Base-by-base conservation (phyloP, 2,888 invertebrate species). In the Acrocyrtus sp. region DNA sequence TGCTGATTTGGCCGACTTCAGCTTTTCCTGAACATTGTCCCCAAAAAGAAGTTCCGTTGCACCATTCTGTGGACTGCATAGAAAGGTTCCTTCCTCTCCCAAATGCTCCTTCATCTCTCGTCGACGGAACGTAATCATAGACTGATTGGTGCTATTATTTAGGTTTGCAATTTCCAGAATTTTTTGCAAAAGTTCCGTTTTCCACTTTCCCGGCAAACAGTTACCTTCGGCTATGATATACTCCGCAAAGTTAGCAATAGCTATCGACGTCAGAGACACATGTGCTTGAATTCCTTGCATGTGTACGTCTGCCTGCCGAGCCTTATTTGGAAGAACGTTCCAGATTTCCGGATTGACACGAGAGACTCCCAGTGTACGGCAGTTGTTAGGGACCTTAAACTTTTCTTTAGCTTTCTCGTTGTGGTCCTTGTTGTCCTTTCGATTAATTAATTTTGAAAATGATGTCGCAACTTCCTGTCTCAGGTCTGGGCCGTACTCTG, bases 381-480 rank as follows among this genome's bases (percentile, higher is more conserved):
- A 51, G 26, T 51, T 51, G 10, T 51, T 24, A 19, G 51, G 51
- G 10, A 51, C 51, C 51, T 51, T 51, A 8, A 24, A 24, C 24
- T 21, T 24, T 19, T 51, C 51, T 51, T 51, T 51, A 19, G 22
- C 10, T 22, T 22, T 24, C 22, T 51, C 51, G n/a, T n/a, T n/a
- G n/a, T n/a, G n/a, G n/a, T n/a, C n/a, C n/a, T n/a, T n/a, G n/a
- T n/a, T n/a, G n/a, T n/a, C n/a, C n/a, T n/a, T n/a, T n/a, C n/a
- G n/a, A n/a, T n/a, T n/a, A n/a, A n/a, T n/a, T n/a, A n/a, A n/a
- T n/a, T n/a, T n/a, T n/a, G n/a, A n/a, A n/a, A n/a, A n/a, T n/a
- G n/a, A n/a, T n/a, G n/a, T n/a, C n/a, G n/a, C n/a, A n/a, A n/a
- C n/a, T n/a, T n/a, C n/a, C n/a, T n/a, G n/a, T n/a, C n/a, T n/a